phyloP scores from a whole-genome alignment of 2,888 invertebrate genomes.

The Anaspis maculata region DNA sequence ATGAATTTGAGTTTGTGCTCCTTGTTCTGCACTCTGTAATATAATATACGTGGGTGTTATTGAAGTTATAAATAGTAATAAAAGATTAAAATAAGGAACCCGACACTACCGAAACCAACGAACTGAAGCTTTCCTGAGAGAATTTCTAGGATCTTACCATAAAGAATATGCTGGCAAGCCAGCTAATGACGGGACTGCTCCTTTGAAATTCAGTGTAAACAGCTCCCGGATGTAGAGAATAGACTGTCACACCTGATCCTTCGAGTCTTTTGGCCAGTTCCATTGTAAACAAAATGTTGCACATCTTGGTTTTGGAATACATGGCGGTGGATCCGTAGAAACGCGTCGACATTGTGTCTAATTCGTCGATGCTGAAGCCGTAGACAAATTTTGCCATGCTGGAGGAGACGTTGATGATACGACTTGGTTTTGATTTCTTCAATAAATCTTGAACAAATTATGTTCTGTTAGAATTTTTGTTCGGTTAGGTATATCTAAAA shows the following conservation, averaged over 20 bases:
- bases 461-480: too few relatives aligned
- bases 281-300: conserved; percentile 24
- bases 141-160: too few relatives aligned
- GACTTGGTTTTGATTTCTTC: conserved; percentile 25
- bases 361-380: conserved; percentile 10
- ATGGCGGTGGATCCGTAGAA: conserved; percentile 9
- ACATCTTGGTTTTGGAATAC: conserved; percentile 24
- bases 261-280: conserved; percentile 22
- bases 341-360: too few relatives aligned
- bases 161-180: too few relatives aligned
- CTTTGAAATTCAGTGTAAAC: conserved; percentile 11
- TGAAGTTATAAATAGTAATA: too few relatives aligned
- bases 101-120: too few relatives aligned
- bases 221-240: conserved; percentile 28
- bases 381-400: conserved; percentile 15
- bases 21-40: conserved; percentile 3
- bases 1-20: conserved; percentile 6
- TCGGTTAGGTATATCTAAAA: not conserved
- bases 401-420: conserved; percentile 29
- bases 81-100: too few relatives aligned
- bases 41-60: too few relatives aligned
- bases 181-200: too few relatives aligned
- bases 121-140: too few relatives aligned
- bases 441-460: conserved; percentile 41
- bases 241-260: conserved; percentile 21